These are phyloP conservation scores for Noctua janthe DNA, from an alignment of 2,888 invertebrate species.

Conservation along the genomic window DNA sequence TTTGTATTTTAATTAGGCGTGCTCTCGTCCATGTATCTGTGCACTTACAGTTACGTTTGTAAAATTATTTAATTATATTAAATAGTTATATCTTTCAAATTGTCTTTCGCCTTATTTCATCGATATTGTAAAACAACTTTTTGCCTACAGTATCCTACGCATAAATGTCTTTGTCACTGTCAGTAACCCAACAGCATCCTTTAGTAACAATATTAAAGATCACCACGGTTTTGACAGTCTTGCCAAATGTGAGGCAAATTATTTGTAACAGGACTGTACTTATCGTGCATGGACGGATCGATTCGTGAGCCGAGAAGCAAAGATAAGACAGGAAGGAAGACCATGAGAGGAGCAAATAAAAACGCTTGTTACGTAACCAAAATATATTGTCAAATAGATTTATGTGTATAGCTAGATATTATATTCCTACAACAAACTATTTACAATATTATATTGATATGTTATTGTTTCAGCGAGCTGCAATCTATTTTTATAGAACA, in stretches of 20 bases:
- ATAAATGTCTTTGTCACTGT: too few relatives aligned
- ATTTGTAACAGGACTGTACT: neutral
- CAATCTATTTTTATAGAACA: constrained; percentile 5
- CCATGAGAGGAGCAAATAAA: neutral
- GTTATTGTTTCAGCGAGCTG: constrained; percentile 19
- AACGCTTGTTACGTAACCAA: constrained; percentile 20
- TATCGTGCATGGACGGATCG: neutral
- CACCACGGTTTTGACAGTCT: too few relatives aligned
- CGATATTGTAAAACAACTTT: too few relatives aligned
- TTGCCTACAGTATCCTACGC: too few relatives aligned
- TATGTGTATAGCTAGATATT: neutral
- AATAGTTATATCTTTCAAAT: too few relatives aligned
- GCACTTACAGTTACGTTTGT: too few relatives aligned
- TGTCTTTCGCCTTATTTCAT: too few relatives aligned
- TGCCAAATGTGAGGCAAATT: neutral
- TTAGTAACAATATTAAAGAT: too few relatives aligned
- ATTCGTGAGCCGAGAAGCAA: neutral
- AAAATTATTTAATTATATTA: too few relatives aligned
- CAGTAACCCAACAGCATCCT: too few relatives aligned
- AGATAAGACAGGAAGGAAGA: neutral
- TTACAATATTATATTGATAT: constrained; percentile 27
- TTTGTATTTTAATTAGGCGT: too few relatives aligned
- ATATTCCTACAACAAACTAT: constrained; percentile 14
- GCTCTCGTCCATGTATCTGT: too few relatives aligned
- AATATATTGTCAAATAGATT: constrained; percentile 35